Evolutionary conservation across 2,113 vertebrate species (phyloP).

Genomic region (Nycticorax nycticorax): DNA sequence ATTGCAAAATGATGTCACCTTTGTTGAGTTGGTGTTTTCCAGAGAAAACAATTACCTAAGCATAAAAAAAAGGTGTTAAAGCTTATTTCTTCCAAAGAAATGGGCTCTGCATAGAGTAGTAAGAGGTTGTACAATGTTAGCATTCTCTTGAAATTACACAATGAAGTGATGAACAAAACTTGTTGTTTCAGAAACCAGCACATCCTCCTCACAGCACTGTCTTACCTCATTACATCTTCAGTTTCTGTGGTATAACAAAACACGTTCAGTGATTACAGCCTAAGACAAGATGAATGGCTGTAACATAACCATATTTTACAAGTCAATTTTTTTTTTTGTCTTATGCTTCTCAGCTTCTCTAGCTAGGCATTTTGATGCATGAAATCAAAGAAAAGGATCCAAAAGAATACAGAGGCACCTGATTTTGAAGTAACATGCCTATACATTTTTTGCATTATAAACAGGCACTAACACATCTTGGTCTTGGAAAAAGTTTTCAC

Average conservation of each 20-base stretch:
- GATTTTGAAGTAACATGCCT: background rate
- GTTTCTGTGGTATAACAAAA: background rate
- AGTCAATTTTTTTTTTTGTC: background rate
- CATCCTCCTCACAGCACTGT: background rate
- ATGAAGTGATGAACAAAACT: background rate
- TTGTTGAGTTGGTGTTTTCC: conserved; percentile 80
- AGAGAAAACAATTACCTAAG: conserved; percentile 76
- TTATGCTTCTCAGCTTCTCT: background rate
- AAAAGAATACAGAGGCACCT: background rate
- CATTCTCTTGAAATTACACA: background rate
- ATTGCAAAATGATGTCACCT: conserved; percentile 74
- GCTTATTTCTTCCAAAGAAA: background rate
- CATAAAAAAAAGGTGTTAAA: background rate
- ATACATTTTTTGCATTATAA: background rate
- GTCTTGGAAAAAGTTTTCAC: background rate
- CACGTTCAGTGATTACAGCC: background rate
- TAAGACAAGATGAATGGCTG: background rate
- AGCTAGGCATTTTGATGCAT: background rate
- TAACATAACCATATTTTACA: background rate
- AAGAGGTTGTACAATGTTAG: background rate
- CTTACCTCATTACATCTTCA: background rate
- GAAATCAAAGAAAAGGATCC: background rate
- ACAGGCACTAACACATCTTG: background rate
- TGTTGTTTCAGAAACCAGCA: background rate
- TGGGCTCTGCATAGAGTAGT: background rate